Base-by-base conservation (phyloP, 1,140 invertebrate species). In the Pygmarrhopalites habei region DNA sequence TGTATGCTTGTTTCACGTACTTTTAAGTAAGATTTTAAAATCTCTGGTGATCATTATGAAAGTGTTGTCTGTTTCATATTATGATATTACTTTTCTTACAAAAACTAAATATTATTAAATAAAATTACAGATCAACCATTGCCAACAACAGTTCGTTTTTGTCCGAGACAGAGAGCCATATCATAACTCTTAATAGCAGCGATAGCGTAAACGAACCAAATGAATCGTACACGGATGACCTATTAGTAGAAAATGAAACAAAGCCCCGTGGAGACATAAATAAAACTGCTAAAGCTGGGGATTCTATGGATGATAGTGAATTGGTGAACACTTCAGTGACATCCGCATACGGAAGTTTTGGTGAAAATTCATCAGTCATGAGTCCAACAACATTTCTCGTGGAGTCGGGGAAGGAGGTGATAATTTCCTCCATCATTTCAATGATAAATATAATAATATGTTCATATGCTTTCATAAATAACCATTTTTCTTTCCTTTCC, bases 381-480 rank as follows among this genome's bases (percentile, higher is more conserved):
- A 66, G 53, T 53, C 55, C 64, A 32, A 58, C 55, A 5, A 64
- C 55, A 12, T 64, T 64, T 46, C 29, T 67, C 15, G 47, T 59
- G 23, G 65, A 67, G 46, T 67, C 65, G 17, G 65, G 65, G n/a
- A 63, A 62, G 43, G 65, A 67, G 65, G 65, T 67, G n/a, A 32
- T 35, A 2, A 19, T n/a, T n/a, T n/a, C n/a, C n/a, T n/a, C n/a
- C n/a, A n/a, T n/a, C n/a, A n/a, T n/a, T n/a, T n/a, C n/a, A n/a
- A n/a, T n/a, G n/a, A n/a, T n/a, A n/a, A n/a, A n/a, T n/a, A n/a
- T n/a, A n/a, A n/a, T n/a, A n/a, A n/a, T n/a, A n/a, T n/a, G n/a
- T n/a, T n/a, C n/a, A n/a, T n/a, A n/a, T n/a, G n/a, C n/a, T n/a
- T n/a, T n/a, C n/a, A n/a, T n/a, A n/a, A n/a, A n/a, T n/a, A n/a